Evolutionary conservation across 2,113 vertebrate species (phyloP).

Genomic region (Girardinichthys multiradiatus): DNA sequence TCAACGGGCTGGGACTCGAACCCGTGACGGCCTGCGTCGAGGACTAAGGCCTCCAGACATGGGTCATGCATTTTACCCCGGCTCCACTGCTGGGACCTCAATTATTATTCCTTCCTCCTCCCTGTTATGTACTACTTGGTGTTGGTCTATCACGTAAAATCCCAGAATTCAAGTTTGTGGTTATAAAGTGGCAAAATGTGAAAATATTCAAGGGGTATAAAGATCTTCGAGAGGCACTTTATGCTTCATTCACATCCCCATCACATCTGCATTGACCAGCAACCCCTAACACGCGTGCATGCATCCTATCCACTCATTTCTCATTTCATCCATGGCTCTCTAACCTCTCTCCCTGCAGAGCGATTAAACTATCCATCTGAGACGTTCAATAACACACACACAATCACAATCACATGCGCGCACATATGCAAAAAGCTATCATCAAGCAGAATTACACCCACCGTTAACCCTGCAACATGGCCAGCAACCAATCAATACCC

Average conservation of each 20-base stretch:
- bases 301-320: conserved; percentile 47
- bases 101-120: neutral
- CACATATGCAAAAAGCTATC: conserved; percentile 54
- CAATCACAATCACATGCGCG: conserved; percentile 27
- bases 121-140: neutral
- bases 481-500: conserved; percentile 69
- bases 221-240: neutral
- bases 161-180: neutral
- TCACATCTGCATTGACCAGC: conserved; percentile 46
- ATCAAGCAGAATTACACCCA: conserved; percentile 77
- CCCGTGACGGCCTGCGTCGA: too few species aligned
- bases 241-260: conserved; percentile 16
- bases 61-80: too few species aligned
- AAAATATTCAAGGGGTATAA: neutral
- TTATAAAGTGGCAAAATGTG: neutral
- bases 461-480: conserved; percentile 69
- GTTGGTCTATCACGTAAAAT: neutral
- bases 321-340: conserved; percentile 64
- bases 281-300: neutral
- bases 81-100: too few species aligned
- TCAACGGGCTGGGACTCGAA: too few species aligned
- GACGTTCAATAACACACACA: conserved; percentile 71
- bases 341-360: conserved; percentile 66
- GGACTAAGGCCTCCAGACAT: too few species aligned
- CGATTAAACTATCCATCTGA: conserved; percentile 74